Percentiles rank a stretch among this genome's conserved stretches.
Evolutionary conservation across 2,888 invertebrate genomes (phyloP).

Genomic region (Stenichneumon culpator): DNA sequence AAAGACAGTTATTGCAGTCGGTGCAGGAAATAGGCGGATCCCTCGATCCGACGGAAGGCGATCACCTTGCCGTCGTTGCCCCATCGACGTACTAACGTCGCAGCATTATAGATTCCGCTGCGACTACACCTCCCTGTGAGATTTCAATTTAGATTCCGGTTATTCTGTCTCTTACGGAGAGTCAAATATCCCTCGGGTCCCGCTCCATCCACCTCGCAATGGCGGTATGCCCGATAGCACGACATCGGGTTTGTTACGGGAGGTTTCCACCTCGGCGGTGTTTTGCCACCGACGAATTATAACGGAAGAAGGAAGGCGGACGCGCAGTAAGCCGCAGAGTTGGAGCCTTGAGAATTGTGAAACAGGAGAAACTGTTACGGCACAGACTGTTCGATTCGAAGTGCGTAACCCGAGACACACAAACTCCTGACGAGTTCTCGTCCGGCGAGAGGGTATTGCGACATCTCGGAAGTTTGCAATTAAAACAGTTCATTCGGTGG

Average conservation of each 20-base stretch:
- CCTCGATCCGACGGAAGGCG: not conserved
- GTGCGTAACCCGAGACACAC: not conserved
- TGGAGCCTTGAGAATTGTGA: slow-evolving; percentile 31
- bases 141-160: slow-evolving; percentile 61
- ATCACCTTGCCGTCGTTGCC: not conserved
- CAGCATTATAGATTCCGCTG: slow-evolving; percentile 10
- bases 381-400: slow-evolving; percentile 17
- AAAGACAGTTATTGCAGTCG: not conserved
- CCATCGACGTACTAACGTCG: not conserved
- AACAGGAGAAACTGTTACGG: slow-evolving; percentile 49
- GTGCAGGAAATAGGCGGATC: slow-evolving; percentile 2
- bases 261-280: not conserved
- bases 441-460: not conserved
- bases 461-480: not conserved
- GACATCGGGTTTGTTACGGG: slow-evolving; percentile 20
- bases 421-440: not conserved
- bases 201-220: slow-evolving; percentile 4
- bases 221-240: not conserved
- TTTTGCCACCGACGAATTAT: slow-evolving; percentile 24
- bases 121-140: slow-evolving; percentile 30
- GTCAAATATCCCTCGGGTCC: slow-evolving; percentile 40
- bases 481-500: not conserved
- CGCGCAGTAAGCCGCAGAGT: slow-evolving; percentile 7
- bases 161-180: slow-evolving; percentile 40
- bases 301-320: not conserved